These are phyloP conservation scores for Euura saliciscinereae DNA, from an alignment of 1,140 invertebrate genomes.

Conservation along the genomic window DNA sequence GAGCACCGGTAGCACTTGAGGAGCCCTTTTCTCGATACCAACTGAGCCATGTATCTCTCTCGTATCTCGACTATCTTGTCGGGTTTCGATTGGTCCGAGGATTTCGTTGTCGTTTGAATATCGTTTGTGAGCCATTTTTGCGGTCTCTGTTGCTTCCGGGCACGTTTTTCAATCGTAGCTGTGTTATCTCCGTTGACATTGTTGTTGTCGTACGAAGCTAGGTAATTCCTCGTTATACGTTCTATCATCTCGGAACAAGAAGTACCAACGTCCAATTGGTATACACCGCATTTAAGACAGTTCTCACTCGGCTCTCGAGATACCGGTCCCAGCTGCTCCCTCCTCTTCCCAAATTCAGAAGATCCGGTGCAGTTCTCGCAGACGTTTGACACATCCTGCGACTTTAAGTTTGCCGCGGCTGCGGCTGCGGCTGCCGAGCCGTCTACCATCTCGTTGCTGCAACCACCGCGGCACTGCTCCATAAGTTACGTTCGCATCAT, in stretches of 20 bases:
- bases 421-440: conserved; percentile 37
- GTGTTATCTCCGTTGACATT: neutral
- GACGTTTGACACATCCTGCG: neutral
- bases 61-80: neutral
- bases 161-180: neutral
- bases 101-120: neutral
- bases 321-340: neutral
- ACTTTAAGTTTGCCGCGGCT: conserved; percentile 13
- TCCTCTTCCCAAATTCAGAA: neutral
- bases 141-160: neutral
- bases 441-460: conserved; percentile 60
- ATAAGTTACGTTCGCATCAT: conserved; percentile 52
- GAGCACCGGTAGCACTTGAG: conserved; percentile 39
- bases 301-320: neutral
- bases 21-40: conserved; percentile 10
- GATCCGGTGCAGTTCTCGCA: conserved; percentile 10
- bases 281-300: neutral
- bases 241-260: neutral
- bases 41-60: conserved; percentile 2
- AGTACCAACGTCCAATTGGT: conserved; percentile 7
- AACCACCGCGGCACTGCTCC: conserved; percentile 59
- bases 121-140: neutral
- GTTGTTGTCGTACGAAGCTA: neutral
- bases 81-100: neutral
- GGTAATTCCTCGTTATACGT: neutral